phyloP scores from a whole-genome alignment of 1,140 invertebrate species.

The Papilio helenus region DNA sequence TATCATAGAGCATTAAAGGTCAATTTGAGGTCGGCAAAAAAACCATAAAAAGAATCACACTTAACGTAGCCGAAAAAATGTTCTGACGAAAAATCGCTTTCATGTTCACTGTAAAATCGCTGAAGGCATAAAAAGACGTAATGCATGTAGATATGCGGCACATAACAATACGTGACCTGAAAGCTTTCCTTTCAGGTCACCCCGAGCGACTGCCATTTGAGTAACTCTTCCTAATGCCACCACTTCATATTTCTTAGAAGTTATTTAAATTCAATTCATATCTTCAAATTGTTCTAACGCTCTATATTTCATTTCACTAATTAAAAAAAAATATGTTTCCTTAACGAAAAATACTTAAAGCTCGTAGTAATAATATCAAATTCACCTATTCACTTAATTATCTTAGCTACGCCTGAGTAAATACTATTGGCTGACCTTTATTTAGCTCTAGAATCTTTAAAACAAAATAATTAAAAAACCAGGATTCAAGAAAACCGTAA shows the following conservation, averaged over 20 bases:
- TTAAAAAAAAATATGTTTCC: background rate
- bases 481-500: too few species aligned
- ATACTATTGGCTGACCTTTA: too few species aligned
- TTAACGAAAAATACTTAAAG: too few species aligned
- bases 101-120: slow-evolving; percentile 55
- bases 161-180: slow-evolving; percentile 53
- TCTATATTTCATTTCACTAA: background rate
- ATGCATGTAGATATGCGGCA: slow-evolving; percentile 53
- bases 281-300: background rate
- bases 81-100: slow-evolving; percentile 47
- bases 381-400: too few species aligned
- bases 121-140: slow-evolving; percentile 57
- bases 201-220: slow-evolving; percentile 12
- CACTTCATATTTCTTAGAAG: background rate
- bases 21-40: background rate
- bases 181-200: slow-evolving; percentile 39
- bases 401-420: too few species aligned
- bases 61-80: slow-evolving; percentile 40
- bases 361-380: too few species aligned
- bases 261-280: background rate
- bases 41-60: background rate
- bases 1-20: background rate
- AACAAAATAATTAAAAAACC: too few species aligned
- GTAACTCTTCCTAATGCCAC: slow-evolving; percentile 3
- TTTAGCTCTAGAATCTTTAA: background rate